Base-by-base conservation (phyloP, 2,113 vertebrate genomes). In the Nothocercus julius region DNA sequence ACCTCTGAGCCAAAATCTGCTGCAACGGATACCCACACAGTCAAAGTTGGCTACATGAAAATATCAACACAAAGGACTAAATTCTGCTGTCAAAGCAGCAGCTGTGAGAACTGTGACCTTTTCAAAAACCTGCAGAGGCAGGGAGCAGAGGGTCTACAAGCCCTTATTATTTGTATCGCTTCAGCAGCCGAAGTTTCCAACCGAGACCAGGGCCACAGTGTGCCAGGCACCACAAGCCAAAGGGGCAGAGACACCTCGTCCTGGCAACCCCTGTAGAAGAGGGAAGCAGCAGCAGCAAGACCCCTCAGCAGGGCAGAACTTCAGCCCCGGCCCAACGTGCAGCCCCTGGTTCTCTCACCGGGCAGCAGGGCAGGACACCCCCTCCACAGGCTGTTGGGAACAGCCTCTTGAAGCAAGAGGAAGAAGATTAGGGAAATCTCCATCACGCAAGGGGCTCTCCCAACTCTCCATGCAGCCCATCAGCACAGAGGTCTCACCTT, bases 21-120 rank as follows among this genome's bases (percentile, higher is more conserved):
- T 93, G 64, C 51, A 87, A 88, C 69, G 81, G 80, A 82, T 83
- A 63, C 69, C 80, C 59, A 70, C 12, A 70, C 13, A 78, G 40
- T 72, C 75, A 73, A 85, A 96, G n/a, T 87, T 95, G 84, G 81
- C 91, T 91, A 61, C 0, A 0, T 73, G 79, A 94, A 64, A 73
- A 47, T 66, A 32, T 85, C 85, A 92, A 94, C 86, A 93, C 75
- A 73, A 69, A 87, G 38, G 62, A 89, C 89, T 95, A 79, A 89
- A 76, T 91, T 92, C 58, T 88, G 59, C 89, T 91, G 78, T 91
- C 91, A 95, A 89, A 85, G 85, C 85, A 94, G 64, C 80, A 94
- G 63, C 78, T 9, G 7, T 49, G 78, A 93, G 87, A 97, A 82
- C 59, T 85, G 53, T 62, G 70, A 69, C 61, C 36, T 73, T 62